phyloP scores from a whole-genome alignment of 2,797 vertebrate species.

The Chaetodon trifasciatus region DNA sequence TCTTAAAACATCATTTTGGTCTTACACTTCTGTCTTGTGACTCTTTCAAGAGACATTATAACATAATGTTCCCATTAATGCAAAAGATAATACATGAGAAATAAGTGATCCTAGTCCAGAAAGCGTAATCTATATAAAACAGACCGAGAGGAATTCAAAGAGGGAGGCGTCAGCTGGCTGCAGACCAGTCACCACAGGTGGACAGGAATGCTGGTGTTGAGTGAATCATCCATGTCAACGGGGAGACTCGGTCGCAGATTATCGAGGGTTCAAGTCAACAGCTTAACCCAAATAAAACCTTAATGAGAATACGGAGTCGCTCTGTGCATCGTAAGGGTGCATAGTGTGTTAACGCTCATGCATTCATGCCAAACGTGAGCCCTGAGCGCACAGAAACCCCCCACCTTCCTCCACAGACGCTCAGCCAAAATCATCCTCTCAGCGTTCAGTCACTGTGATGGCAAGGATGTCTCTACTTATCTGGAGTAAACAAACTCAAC shows the following conservation, averaged over 20 bases:
- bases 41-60: background rate
- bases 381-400: background rate
- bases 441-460: slow-evolving; percentile 57
- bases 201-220: background rate
- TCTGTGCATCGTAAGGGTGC: slow-evolving; percentile 2
- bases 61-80: background rate
- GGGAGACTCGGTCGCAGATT: slow-evolving; percentile 34
- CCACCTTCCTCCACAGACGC: slow-evolving; percentile 27
- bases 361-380: slow-evolving; percentile 18
- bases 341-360: slow-evolving; percentile 6
- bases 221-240: slow-evolving; percentile 32
- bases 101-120: background rate
- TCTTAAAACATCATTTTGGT: too few relatives aligned
- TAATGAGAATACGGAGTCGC: slow-evolving; percentile 25
- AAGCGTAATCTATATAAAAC: background rate
- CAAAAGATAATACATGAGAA: background rate
- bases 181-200: slow-evolving; percentile 24
- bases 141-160: background rate
- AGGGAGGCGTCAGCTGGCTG: background rate
- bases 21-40: background rate
- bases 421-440: slow-evolving; percentile 59
- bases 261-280: slow-evolving; percentile 32
- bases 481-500: slow-evolving; percentile 60
- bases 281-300: slow-evolving; percentile 35
- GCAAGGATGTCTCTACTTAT: slow-evolving; percentile 68